Base-by-base conservation (phyloP, 2,888 invertebrate species). In the Macropis europaea region DNA sequence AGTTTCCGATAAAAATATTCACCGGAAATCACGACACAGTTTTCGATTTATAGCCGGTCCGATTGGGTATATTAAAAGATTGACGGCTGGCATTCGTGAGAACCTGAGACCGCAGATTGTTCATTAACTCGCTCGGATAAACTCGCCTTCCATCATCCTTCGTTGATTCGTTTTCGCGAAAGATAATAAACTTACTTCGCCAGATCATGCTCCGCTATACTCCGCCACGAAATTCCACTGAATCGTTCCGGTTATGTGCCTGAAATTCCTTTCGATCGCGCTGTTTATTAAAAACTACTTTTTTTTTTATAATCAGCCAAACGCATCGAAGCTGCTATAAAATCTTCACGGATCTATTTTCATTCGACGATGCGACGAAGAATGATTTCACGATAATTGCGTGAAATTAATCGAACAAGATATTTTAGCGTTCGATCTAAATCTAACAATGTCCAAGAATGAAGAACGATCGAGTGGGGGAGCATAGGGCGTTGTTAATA, bases 101-200 rank as follows among this genome's bases (percentile, higher is more conserved):
- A 62, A 60, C 59, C 63, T 63, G 56, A 76, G 63, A 73, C 77
- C 77, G 64, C 77, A 61, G 79, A 79, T 80, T 81, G 64, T 77
- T 81, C 78, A 73, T 77, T 74, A 79, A 81, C 64, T 69, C 66
- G 48, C 69, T 11, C 47, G 50, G 78, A n/a, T 80, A 80, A 80
- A 77, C 77, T n/a, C 69, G 63, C 66, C 64, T 60, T 70, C 67
- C 64, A 77, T 81, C 77, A 77, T 81, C 77, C 54, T 70, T 45
- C 70, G 64, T 69, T 68, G 70, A 67, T 73, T 61, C 73, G 72
- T 81, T 75, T 66, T 69, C 54, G 67, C 64, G 60, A 63, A 76
- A 53, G 81, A 80, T 81, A 80, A 80, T 73, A 80, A 79, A 79
- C 81, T 34, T 15, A n/a, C 50, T 19, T 30, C 4, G 28, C 69